Percentiles rank a stretch among this genome's conserved stretches.
Evolutionary conservation across 2,888 invertebrate species (phyloP).

Genomic region (Conistra vaccinii): DNA sequence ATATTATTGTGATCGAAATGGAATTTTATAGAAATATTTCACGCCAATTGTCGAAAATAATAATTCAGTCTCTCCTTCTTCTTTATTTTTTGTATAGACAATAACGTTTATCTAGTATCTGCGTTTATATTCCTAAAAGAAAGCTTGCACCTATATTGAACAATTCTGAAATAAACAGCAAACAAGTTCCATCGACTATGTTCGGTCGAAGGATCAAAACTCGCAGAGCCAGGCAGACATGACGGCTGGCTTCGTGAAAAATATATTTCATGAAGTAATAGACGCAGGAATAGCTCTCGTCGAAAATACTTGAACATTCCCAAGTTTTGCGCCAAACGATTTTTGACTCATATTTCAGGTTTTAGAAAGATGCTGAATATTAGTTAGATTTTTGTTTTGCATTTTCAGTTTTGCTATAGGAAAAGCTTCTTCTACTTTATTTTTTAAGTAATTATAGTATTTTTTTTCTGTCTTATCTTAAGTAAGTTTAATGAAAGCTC

Average conservation of each 20-base stretch:
- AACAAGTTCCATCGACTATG: conserved; percentile 58
- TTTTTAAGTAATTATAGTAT: not conserved
- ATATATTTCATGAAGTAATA: conserved; percentile 77
- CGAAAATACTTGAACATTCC: conserved; percentile 74
- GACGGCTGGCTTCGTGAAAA: conserved; percentile 78
- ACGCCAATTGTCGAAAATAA: not conserved
- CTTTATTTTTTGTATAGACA: not conserved
- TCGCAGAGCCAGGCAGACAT: conserved; percentile 71
- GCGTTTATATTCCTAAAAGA: not conserved
- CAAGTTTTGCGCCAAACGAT: conserved; percentile 35
- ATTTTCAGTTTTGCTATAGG: not conserved
- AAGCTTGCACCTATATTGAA: not conserved
- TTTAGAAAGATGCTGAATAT: not conserved
- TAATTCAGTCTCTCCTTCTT: not conserved
- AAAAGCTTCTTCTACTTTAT: not conserved
- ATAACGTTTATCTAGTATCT: not conserved
- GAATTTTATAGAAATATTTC: conserved; percentile 11
- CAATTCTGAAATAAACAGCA: conserved; percentile 28
- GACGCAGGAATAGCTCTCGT: conserved; percentile 44
- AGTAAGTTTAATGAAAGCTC: not conserved
- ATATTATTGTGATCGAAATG: not conserved
- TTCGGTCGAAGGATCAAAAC: conserved; percentile 71
- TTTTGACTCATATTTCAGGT: conserved; percentile 31
- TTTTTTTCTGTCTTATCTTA: not conserved
- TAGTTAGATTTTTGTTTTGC: too few relatives aligned